Evolutionary conservation across 2,797 vertebrate species (phyloP), one percentile per base, ranked within the genome.

Genomic region (Sebastes iracundus): DNA sequence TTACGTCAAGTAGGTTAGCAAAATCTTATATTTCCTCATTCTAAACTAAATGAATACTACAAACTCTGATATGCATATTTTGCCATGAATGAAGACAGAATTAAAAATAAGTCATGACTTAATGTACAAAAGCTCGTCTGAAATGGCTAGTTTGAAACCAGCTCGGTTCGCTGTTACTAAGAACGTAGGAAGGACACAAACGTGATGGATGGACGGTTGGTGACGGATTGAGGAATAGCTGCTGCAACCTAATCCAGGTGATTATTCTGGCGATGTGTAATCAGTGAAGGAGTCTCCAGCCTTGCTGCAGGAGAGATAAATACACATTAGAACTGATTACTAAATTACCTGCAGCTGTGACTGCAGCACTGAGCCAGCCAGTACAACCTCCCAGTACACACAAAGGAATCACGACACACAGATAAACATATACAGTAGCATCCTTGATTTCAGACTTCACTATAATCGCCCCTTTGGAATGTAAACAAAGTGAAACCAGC

Each of bases 261-360:
- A 83, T 65, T 65, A 69, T 68, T 70, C 63, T 42, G 8, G 49
- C 62, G 7, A 25, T 66, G 81, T 77, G 65, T 55, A 81, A 84
- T 90, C 78, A 87, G 81, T 65, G 52, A 68, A 73, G 49, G 49
- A 86, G 75, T 13, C 79, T 63, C 20, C 33, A 73, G 78, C 80
- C 52, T 76, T 33, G 5, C 73, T 71, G 66, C 76, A 80, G 88
- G 65, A 80, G 65, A 77, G 62, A 84, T 86, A 88, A 85, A 90
- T 86, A 77, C 65, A 87, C 85, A 87, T 89, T 83, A 87, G 72
- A 46, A 11, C 79, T 89, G 90, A 90, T 88, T 87, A 79, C 59
- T 68, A 60, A 89, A 88, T 86, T 68, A 84, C 75, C 80, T 82
- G 72, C 82, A 88, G 90, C 82, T 85, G 85, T 33, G 79, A 78